Conservation (phyloP, 2,797 vertebrate genomes). For the Melopsittacus undulatus region DNA sequence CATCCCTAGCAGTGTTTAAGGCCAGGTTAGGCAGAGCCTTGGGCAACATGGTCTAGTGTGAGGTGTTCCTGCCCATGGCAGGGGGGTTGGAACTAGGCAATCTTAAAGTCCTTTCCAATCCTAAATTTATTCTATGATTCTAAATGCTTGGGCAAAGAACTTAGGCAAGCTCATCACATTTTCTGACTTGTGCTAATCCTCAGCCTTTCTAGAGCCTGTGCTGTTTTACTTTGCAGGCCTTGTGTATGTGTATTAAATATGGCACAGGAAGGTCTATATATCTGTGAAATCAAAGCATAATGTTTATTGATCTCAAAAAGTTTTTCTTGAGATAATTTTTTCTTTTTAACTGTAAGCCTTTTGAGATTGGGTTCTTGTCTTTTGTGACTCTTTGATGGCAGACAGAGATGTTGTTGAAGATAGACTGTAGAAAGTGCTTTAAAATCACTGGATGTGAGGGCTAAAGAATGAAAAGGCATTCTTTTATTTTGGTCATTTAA, state of each 20-base stretch:
- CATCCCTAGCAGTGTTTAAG: not conserved
- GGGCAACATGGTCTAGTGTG: not conserved
- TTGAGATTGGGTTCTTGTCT: not conserved
- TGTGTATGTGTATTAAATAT: not conserved
- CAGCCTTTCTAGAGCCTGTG: not conserved
- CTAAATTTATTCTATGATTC: not conserved
- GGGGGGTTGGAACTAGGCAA: not conserved
- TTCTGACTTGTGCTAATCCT: not conserved
- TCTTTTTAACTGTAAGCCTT: not conserved
- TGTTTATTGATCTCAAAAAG: not conserved
- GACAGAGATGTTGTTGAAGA: not conserved
- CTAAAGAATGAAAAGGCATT: not conserved
- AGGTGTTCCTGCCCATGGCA: not conserved
- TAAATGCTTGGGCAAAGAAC: not conserved
- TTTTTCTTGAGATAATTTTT: fast-evolving
- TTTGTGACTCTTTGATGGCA: not conserved
- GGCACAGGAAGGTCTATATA: not conserved
- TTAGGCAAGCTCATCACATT: not conserved
- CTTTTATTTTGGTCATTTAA: not conserved
- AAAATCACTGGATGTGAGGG: not conserved
- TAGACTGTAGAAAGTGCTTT: not conserved
- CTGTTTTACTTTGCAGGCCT: not conserved
- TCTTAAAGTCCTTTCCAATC: not conserved
- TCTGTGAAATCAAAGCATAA: not conserved
- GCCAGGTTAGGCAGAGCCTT: not conserved